phyloP scores from a whole-genome alignment of 1,140 invertebrate genomes.

The Venturia canescens region DNA sequence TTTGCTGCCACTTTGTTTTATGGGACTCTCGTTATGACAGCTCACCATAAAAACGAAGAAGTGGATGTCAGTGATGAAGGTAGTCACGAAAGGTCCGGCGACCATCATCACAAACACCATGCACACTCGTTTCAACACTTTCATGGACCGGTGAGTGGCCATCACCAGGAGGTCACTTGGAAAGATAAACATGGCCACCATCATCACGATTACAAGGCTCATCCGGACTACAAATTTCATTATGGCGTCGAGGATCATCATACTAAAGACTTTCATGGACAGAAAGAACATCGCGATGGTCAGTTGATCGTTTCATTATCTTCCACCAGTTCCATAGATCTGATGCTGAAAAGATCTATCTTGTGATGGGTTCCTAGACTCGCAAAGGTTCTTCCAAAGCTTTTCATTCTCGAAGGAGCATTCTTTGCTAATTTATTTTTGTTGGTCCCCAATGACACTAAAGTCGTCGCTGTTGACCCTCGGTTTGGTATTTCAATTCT shows the following conservation, averaged over 20 bases:
- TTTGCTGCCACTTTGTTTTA: background rate
- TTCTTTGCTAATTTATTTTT: too few relatives aligned
- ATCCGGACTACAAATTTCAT: constrained; percentile 66
- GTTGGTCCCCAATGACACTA: too few relatives aligned
- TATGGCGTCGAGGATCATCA: constrained; percentile 70
- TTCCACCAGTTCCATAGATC: too few relatives aligned
- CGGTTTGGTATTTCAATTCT: too few relatives aligned
- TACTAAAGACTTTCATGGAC: constrained; percentile 68
- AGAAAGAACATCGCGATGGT: constrained; percentile 68
- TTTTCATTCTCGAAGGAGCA: too few relatives aligned
- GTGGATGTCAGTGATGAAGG: background rate
- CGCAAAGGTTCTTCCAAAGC: too few relatives aligned
- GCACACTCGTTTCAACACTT: constrained; percentile 65
- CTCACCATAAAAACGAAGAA: background rate
- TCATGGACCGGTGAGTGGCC: constrained; percentile 58
- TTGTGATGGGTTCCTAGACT: too few relatives aligned
- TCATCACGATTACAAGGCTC: constrained; percentile 63
- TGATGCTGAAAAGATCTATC: too few relatives aligned
- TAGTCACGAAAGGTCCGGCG: constrained; percentile 40
- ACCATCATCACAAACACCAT: constrained; percentile 47
- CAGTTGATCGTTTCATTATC: background rate
- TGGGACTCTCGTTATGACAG: background rate
- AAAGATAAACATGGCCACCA: constrained; percentile 62
- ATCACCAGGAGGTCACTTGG: constrained; percentile 58
- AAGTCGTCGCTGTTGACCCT: too few relatives aligned